Evolutionary conservation across 2,797 vertebrate species (phyloP), one percentile per base, ranked within the genome.

Genomic region (Enteromius unitaeniatus): DNA sequence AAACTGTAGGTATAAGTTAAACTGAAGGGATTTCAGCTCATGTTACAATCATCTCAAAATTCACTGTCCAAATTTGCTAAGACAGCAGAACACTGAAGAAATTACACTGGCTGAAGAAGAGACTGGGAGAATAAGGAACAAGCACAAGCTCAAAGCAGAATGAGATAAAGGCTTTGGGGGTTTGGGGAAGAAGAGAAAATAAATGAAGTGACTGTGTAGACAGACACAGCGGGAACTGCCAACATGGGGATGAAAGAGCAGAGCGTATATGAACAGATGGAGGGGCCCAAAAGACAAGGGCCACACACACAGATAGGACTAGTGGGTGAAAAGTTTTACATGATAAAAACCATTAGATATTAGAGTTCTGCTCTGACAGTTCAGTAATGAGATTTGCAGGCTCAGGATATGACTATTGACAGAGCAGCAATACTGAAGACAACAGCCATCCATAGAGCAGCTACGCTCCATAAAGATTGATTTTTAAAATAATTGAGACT

Each of bases 1-100:
- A 37, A 37, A 40, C 42, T 49, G 21, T 42, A 49, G 51, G 77
- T 69, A 72, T 76, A 40, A 51, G 51, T 73, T 15, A 72, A 79
- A 67, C 34, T 76, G 82, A 82, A 87, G 23, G 53, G 60, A 80
- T 81, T 78, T 78, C 58, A 70, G 78, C 65, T 55, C 47, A 60
- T 6, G 17, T 74, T 40, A 74, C 58, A 58, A 68, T 53, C 70
- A 37, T 26, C 42, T 26, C n/a, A 17, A 51, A 68, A 78, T 73
- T 42, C 73, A 51, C 42, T 42, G 72, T 75, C 64, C 45, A 73
- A 82, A 84, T 53, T 67, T 65, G 53, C 79, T 23, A 78, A 49
- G 62, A 78, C 67, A 82, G 80, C 76, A 70, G 19, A 26, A 58
- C 14, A 17, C 9, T 47, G 28, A 72, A 17, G 67, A 73, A 49